Percentiles rank a stretch among this genome's conserved stretches.
These are phyloP conservation scores for Valencia hispanica DNA, from an alignment of 2,797 vertebrate species.

Conservation along the genomic window DNA sequence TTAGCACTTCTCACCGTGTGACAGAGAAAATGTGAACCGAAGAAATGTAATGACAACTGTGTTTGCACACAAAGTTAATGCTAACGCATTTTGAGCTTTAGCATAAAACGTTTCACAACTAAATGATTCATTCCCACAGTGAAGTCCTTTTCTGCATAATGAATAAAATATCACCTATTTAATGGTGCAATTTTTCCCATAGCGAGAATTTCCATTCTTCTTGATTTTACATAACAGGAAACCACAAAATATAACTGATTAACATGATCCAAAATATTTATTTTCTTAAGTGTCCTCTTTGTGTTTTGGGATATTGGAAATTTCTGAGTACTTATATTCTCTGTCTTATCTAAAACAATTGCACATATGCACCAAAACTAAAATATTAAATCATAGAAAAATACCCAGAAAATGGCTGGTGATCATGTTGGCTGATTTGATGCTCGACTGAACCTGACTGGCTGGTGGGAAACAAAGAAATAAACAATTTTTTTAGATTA, in stretches of 20 bases:
- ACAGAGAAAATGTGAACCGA: conserved; percentile 12
- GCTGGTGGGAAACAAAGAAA: no score
- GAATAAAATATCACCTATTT: not conserved
- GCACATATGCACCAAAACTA: not conserved
- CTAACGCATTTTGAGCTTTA: not conserved
- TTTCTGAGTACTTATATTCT: not conserved
- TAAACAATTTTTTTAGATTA: not conserved
- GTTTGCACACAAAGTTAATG: not conserved
- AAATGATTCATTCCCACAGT: not conserved
- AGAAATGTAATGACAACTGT: not conserved
- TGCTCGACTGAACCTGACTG: no score
- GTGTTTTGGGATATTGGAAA: not conserved
- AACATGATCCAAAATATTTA: not conserved
- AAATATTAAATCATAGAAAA: not conserved
- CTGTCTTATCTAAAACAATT: not conserved
- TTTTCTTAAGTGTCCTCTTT: not conserved
- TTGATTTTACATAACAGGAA: not conserved
- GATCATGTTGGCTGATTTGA: no score
- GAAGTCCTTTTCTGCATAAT: not conserved
- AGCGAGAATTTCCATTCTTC: not conserved
- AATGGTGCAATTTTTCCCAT: not conserved
- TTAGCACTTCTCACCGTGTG: conserved; percentile 9
- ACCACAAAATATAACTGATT: not conserved
- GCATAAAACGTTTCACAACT: not conserved
- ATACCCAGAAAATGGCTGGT: no score